Percentiles rank a stretch among this genome's conserved stretches.
Conservation (phyloP, 2,113 vertebrate species). For the Cariama cristata region DNA sequence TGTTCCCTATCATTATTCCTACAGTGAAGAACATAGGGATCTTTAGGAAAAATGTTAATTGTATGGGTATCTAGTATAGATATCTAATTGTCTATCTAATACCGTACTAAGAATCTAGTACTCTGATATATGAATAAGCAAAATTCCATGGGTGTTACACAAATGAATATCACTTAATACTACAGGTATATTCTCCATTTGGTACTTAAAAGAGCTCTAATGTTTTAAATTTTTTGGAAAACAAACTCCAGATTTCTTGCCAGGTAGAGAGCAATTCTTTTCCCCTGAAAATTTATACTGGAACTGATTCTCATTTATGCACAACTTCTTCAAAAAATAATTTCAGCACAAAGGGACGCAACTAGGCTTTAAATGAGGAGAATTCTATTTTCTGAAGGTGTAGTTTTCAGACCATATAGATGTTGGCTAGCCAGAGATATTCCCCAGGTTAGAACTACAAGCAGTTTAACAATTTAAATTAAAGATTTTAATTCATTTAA, state of each 20-base stretch:
- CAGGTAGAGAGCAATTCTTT: neutral
- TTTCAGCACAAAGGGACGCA: neutral
- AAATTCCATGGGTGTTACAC: neutral
- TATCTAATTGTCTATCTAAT: neutral
- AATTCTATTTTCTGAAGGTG: neutral
- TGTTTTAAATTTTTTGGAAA: neutral
- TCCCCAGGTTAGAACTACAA: neutral
- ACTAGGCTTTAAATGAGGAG: neutral
- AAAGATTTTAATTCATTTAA: neutral
- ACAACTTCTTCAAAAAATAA: neutral
- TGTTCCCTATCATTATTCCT: neutral
- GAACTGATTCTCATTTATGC: neutral
- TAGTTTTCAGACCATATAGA: neutral
- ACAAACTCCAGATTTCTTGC: neutral
- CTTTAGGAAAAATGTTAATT: neutral
- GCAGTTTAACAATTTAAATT: neutral
- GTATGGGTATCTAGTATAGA: neutral
- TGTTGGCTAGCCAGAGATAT: neutral
- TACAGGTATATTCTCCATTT: neutral
- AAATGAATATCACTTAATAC: neutral
- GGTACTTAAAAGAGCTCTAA: neutral
- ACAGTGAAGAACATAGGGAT: neutral
- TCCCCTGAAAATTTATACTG: neutral
- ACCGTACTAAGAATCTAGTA: neutral
- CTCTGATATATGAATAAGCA: neutral